A percentile compares a stretch with the other conserved stretches of the same genome.
phyloP scores from a whole-genome alignment of 2,888 invertebrate genomes.

The Epinotia brunnichana region DNA sequence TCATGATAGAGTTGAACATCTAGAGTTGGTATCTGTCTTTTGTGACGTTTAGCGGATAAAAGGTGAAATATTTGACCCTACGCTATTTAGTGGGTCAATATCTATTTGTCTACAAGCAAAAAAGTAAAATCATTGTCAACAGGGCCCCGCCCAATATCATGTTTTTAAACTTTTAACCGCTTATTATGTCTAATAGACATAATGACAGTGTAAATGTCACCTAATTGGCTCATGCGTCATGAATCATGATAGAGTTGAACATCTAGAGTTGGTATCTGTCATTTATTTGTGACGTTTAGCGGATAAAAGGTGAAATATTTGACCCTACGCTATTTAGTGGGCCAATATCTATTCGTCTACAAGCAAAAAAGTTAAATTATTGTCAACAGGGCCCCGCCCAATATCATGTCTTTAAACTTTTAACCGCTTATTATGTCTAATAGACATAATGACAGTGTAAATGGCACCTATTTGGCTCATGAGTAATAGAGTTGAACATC shows the following conservation, averaged over 20 bases:
- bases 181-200: background rate
- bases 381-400: background rate
- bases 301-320: background rate
- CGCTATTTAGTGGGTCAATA: background rate
- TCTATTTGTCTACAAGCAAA: constrained; percentile 40
- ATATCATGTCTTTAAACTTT: background rate
- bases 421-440: background rate
- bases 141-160: background rate
- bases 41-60: background rate
- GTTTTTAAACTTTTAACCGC: background rate
- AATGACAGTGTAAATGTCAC: background rate
- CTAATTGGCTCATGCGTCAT: background rate
- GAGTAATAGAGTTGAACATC: background rate
- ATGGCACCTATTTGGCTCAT: background rate
- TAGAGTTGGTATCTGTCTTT: background rate
- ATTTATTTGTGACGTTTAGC: background rate
- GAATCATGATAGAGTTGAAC: background rate
- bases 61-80: background rate
- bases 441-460: background rate
- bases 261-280: background rate
- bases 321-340: background rate
- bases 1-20: background rate
- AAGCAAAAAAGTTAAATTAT: constrained; percentile 54
- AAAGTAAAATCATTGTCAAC: constrained; percentile 51
- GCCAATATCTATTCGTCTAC: background rate